Conservation (phyloP, 1,140 invertebrate genomes). For the Penaeus indicus region DNA sequence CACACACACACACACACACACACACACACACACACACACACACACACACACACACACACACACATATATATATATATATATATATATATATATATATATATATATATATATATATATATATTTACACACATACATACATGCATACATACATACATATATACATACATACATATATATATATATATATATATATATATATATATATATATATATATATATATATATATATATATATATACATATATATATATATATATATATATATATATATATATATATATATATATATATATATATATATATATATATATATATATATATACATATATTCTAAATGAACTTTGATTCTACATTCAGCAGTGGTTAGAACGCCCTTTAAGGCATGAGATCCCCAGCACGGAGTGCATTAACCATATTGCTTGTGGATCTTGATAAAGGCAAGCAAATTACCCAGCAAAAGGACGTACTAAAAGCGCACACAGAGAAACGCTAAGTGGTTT, state of each 20-base stretch:
- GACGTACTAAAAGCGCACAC: too few relatives aligned
- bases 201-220: slow-evolving; percentile 38
- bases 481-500: too few relatives aligned
- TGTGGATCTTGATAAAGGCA: too few relatives aligned
- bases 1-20: slow-evolving; percentile 20
- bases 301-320: slow-evolving; percentile 43
- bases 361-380: too few relatives aligned
- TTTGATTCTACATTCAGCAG: too few relatives aligned
- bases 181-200: slow-evolving; percentile 8
- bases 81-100: slow-evolving; percentile 46
- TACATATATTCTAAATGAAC: background rate
- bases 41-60: slow-evolving; percentile 25
- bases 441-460: too few relatives aligned
- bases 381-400: too few relatives aligned
- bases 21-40: background rate
- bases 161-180: slow-evolving; percentile 38
- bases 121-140: slow-evolving; percentile 30
- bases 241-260: slow-evolving; percentile 43
- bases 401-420: too few relatives aligned
- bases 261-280: slow-evolving; percentile 43
- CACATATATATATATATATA: slow-evolving; percentile 22
- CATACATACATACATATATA: slow-evolving; percentile 39
- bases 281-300: slow-evolving; percentile 45
- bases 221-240: slow-evolving; percentile 38
- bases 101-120: slow-evolving; percentile 2